Evolutionary conservation across 2,113 vertebrate species (phyloP), one percentile per base, ranked within the genome.

Genomic region (Microtus ochrogaster): DNA sequence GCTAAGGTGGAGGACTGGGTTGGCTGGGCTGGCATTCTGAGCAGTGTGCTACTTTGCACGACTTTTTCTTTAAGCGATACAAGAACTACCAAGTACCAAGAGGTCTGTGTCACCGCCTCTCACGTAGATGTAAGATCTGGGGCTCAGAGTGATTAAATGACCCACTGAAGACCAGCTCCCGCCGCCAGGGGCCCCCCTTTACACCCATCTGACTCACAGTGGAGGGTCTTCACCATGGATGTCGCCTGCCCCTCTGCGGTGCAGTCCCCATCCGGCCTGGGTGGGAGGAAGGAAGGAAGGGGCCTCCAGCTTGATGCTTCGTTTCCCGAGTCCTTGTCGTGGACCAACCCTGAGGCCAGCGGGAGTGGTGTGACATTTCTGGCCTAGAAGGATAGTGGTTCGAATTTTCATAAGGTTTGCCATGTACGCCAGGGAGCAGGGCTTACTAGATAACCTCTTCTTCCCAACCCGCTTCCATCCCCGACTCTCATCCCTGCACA

Each of bases 371-470:
- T 3, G 47, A 49, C 66, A 47, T 9, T 55, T n/a, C 49, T 83
- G 73, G 73, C 66, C 83, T 85, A 41, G 17, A 52, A 95, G 73
- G 39, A 73, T 36, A 63, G 41, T 70, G 30, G 89, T 47, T 39
- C 61, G 82, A 47, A 70, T 86, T 96, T 97, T 86, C 70, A 33
- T 74, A 89, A 94, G 65, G 22, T 65, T 79, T 87, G 76, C 61
- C 28, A 39, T 77, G 82, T 52, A 72, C 65, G 55, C 44, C 1
- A 5, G 85, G 83, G 78, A 93, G 84, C 88, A 73, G 88, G 76
- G 36, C 79, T 95, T 87, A 73, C 87, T 63, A 68, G 55, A 66
- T 66, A 81, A 28, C 33, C 55, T 89, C 87, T 74, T 89, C 70
- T 33, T 74, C 91, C 39, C 65, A 47, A 39, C 74, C 68, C 87